Conservation (phyloP, 2,888 invertebrate species). For the Platerodrilus igneus region DNA sequence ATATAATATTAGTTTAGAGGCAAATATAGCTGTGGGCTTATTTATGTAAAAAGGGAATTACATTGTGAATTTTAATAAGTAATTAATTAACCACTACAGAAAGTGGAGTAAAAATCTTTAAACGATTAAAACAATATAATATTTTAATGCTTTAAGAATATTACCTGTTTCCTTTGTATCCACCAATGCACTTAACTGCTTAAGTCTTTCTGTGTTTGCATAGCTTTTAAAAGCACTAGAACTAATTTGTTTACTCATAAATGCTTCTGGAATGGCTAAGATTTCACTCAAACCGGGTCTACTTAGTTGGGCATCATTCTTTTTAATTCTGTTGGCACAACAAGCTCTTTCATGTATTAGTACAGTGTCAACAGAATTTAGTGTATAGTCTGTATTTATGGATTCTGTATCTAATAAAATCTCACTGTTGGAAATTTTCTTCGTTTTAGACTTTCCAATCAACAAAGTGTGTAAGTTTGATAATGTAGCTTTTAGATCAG, state of each 20-base stretch:
- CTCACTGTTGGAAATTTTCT: slow-evolving; percentile 5
- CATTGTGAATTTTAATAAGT: no score
- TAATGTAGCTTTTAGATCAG: slow-evolving; percentile 72
- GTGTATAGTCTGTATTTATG: no score
- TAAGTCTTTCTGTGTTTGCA: slow-evolving; percentile 13
- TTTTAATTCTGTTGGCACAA: slow-evolving; percentile 5
- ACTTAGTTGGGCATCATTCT: slow-evolving; percentile 26
- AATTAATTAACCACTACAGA: no score
- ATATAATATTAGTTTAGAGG: no score
- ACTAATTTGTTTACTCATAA: slow-evolving; percentile 17
- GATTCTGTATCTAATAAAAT: not conserved
- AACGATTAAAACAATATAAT: no score
- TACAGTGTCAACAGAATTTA: no score
- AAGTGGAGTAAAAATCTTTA: no score
- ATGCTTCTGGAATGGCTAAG: slow-evolving; percentile 38
- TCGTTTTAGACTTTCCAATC: slow-evolving; percentile 31
- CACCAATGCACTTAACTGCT: slow-evolving; percentile 2
- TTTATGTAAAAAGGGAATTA: no score
- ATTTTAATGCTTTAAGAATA: no score
- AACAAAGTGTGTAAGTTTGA: slow-evolving; percentile 58
- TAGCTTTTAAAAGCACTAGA: slow-evolving; percentile 23
- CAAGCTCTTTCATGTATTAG: no score
- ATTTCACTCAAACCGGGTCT: slow-evolving; percentile 42
- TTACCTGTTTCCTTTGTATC: slow-evolving; percentile 11
- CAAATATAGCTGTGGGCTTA: no score